Percentiles rank a stretch among this genome's conserved stretches.
These are phyloP conservation scores for Achatina immaculata DNA, from an alignment of 1,140 invertebrate genomes.

Conservation along the genomic window DNA sequence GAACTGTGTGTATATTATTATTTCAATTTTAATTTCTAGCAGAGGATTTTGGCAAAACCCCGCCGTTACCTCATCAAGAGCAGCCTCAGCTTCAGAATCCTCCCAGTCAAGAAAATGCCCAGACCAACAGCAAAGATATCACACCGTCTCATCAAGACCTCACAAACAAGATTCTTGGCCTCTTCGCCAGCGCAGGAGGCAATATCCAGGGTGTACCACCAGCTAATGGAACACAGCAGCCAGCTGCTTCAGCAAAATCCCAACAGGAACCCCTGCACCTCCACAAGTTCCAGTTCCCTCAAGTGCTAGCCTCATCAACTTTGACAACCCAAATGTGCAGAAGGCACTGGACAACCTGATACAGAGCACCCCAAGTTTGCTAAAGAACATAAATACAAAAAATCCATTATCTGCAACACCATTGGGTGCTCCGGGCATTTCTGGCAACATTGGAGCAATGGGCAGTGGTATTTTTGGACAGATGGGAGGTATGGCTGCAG, in stretches of 20 bases:
- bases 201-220: conserved; percentile 35
- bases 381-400: conserved; percentile 53
- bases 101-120: neutral
- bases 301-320: conserved; percentile 64
- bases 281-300: conserved; percentile 10
- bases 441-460: neutral
- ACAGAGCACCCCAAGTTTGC: conserved; percentile 64
- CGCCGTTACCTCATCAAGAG: too few relatives aligned
- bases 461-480: neutral
- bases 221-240: conserved; percentile 23
- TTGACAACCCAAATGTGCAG: conserved; percentile 72
- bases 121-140: neutral
- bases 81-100: neutral
- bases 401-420: neutral
- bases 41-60: conserved; percentile 1
- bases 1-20: too few relatives aligned
- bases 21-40: neutral
- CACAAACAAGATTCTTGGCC: conserved; percentile 87
- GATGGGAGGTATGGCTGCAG: neutral
- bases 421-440: neutral
- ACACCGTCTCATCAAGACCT: conserved; percentile 77
- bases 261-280: conserved; percentile 12
- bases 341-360: conserved; percentile 72
- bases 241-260: neutral
- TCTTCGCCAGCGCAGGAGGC: conserved; percentile 67